Base-by-base conservation (phyloP, 2,113 vertebrate genomes). In the Sigmodon hispidus region DNA sequence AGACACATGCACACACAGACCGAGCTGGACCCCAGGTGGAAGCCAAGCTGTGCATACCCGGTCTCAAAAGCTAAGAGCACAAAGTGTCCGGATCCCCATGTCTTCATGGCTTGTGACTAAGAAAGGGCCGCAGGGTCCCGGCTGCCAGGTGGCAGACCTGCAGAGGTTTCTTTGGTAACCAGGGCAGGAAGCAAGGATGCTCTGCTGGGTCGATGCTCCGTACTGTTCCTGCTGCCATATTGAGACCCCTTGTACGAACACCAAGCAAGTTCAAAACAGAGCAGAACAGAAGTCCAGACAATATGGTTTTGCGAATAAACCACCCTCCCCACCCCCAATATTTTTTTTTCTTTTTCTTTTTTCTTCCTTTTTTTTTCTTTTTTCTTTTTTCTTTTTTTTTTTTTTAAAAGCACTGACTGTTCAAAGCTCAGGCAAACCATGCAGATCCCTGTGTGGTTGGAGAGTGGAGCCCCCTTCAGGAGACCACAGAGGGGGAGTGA, bases 111-210 rank as follows among this genome's bases (percentile, higher is more conserved):
- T 84, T 98, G 98, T 97, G 95, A 97, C 97, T 95, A 96, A 97
- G 93, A 97, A 95, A 95, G 97, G 89, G 95, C 81, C 57, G 96
- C 55, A 91, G 86, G 57, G 94, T 85, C 84, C 97, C 86, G 72
- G 85, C 95, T 43, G 52, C 95, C 87, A 98, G 98, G 97, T 97
- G 97, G 98, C 97, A 98, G 98, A 97, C 98, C 98, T 98, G 98
- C 98, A 98, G 98, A 99, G 98, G 98, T 99, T 98, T 99, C 99
- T 99, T 99, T 99, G 99, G 99, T 99, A 99, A 99, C 98, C 98
- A 98, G 99, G 99, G 99, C 99, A 98, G 99, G 98, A 98, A 98
- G 97, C 98, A 98, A 98, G 98, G 98, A 98, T 98, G 97, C 98
- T 98, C 98, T 98, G 97, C 98, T 76, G 9, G 96, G 80, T 93